Percentiles rank a stretch among this genome's conserved stretches.
These are phyloP conservation scores for Agrochola lota DNA, from an alignment of 2,888 invertebrate species.

Conservation along the genomic window DNA sequence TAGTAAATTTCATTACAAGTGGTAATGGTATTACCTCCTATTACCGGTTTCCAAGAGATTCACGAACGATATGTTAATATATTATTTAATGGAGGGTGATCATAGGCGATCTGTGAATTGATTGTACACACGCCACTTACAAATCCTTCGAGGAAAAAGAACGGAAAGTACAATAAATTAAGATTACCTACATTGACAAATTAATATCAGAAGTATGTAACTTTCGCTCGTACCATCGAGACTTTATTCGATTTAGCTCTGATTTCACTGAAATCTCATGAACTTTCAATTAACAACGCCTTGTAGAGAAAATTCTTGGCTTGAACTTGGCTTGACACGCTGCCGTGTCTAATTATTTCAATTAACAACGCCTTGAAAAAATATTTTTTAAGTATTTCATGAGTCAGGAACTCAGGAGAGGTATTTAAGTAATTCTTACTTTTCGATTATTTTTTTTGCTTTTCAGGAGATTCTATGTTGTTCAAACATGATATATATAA, in stretches of 20 bases:
- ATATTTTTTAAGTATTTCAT: not conserved
- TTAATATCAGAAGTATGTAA: not conserved
- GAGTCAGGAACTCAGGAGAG: no score
- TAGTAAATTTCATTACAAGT: slow-evolving; percentile 7
- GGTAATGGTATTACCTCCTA: not conserved
- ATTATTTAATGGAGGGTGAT: not conserved
- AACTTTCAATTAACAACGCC: not conserved
- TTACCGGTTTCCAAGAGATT: not conserved
- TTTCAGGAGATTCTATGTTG: not conserved
- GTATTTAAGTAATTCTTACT: not conserved
- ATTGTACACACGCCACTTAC: no score
- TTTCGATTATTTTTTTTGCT: not conserved
- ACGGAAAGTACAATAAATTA: no score
- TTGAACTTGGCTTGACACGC: no score
- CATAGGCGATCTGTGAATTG: no score
- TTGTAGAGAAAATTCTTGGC: no score
- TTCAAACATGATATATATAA: not conserved
- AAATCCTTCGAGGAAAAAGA: not conserved
- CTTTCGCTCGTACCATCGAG: not conserved
- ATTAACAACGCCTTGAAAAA: not conserved
- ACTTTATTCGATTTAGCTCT: no score
- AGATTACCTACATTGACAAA: not conserved
- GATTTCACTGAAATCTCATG: not conserved
- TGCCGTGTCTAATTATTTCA: not conserved
- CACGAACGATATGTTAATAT: not conserved